Evolutionary conservation across 2,888 invertebrate species (phyloP), one percentile per base, ranked within the genome.

Genomic region (Andrena hattorfiana): DNA sequence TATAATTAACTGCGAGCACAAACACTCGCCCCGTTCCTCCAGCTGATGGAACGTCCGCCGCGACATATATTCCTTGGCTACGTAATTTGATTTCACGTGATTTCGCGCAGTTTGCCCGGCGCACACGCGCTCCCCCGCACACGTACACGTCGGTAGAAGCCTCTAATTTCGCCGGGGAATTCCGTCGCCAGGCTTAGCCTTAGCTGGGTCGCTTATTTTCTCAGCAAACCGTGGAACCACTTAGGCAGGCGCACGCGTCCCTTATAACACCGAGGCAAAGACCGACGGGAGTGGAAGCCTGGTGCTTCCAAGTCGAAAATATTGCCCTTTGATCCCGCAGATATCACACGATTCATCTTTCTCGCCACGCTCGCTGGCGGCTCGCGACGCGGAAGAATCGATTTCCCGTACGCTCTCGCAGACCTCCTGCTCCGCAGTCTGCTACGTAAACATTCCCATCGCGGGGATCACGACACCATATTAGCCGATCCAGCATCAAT

Each of bases 311-410:
- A 7, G 63, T 62, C 64, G 56, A 84, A 85, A 79, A 84, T 85
- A 82, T 79, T 85, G 78, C 20, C 54, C 79, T 75, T 74, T 59
- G 85, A 85, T 84, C 74, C 74, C 13, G 23, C 30, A 71, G 84
- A 85, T 85, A 84, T 56, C 74, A 73, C 84, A 84, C 84, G 83
- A 72, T 71, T 62, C 66, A 23, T 28, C 74, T 56, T 74, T 48
- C 56, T 28, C 16, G 48, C 23, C 20, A 42, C 54, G 54, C 16
- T 49, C 28, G 59, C n/a, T 5, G 30, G 30, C 69, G 23, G 23
- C 42, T 48, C 42, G 13, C 54, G 49, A 77, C 62, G 48, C 28
- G 59, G 28, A 62, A 54, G 32, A 68, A 83, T 83, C 72, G 83
- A 73, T 77, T 75, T 42, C 54, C 16, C 79, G 32, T 42, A 23